Conservation (phyloP, 2,113 vertebrate genomes). For the Silurus glanis region DNA sequence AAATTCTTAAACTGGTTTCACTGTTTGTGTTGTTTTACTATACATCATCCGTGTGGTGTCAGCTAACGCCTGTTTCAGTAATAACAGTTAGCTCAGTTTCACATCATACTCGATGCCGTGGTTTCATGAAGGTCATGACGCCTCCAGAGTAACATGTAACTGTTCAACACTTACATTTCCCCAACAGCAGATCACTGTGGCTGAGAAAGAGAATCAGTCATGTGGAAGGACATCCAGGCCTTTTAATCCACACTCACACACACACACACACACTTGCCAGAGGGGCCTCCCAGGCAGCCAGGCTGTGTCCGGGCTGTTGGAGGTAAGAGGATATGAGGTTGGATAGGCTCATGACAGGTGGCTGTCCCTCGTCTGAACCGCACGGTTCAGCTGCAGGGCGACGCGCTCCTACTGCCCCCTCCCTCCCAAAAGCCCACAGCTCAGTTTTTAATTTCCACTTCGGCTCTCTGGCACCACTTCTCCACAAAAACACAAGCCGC, state of each 20-base stretch:
- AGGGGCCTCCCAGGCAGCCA: constrained; percentile 24
- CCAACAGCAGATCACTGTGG: constrained; percentile 22
- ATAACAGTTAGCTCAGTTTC: neutral
- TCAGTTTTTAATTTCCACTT: constrained; percentile 39
- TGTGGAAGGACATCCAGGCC: constrained; percentile 27
- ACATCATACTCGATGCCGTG: neutral
- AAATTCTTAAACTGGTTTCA: neutral
- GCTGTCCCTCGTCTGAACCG: constrained; percentile 44
- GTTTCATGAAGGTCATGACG: neutral
- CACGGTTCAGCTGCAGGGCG: constrained; percentile 36
- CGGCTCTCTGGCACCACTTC: constrained; percentile 17
- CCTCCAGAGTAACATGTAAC: neutral
- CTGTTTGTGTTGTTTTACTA: neutral
- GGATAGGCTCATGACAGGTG: constrained; percentile 52
- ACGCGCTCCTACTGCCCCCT: neutral
- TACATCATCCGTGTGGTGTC: neutral
- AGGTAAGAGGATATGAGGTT: constrained; percentile 45
- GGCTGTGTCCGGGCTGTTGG: constrained; percentile 7
- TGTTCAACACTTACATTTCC: neutral
- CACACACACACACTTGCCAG: constrained; percentile 14
- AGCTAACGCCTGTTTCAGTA: constrained; percentile 7
- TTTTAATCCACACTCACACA: constrained; percentile 11
- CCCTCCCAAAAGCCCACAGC: constrained; percentile 19
- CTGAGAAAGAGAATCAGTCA: constrained; percentile 24
- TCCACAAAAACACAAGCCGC: constrained; percentile 50